These are phyloP conservation scores for Hippocampus kuda DNA, from an alignment of 2,797 vertebrate species.

Conservation along the genomic window DNA sequence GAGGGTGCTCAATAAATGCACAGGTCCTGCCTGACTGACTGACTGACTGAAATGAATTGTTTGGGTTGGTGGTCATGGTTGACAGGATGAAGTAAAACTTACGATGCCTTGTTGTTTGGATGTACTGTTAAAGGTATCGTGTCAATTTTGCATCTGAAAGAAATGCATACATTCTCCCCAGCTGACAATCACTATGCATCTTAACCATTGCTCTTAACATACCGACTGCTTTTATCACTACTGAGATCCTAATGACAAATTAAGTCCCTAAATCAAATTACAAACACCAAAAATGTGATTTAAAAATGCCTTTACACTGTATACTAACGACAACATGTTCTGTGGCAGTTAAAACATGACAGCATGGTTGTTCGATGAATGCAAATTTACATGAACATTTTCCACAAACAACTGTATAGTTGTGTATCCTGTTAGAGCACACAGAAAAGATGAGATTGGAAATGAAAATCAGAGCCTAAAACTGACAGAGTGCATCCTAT, in stretches of 20 bases:
- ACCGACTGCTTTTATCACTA: no score
- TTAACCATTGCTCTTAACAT: neutral
- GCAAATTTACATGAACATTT: neutral
- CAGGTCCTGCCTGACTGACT: constrained; percentile 22
- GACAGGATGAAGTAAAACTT: constrained; percentile 31
- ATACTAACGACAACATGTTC: no score
- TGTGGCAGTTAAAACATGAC: neutral
- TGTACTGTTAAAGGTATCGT: constrained; percentile 23
- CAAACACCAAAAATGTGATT: no score
- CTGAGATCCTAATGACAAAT: no score
- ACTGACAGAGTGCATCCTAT: neutral
- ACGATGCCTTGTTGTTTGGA: constrained; percentile 22
- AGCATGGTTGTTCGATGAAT: neutral
- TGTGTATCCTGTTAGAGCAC: neutral
- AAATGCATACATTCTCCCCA: neutral
- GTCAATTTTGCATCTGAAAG: constrained; percentile 20
- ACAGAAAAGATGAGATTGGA: neutral
- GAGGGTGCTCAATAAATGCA: constrained; percentile 9
- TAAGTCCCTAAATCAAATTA: no score
- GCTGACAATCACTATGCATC: neutral
- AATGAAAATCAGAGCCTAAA: neutral
- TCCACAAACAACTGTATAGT: neutral
- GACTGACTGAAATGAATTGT: constrained; percentile 45
- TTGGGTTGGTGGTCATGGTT: constrained; percentile 44
- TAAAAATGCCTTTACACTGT: no score